These are phyloP conservation scores for Poecilia velifera DNA, from an alignment of 2,797 vertebrate genomes.

Conservation along the genomic window DNA sequence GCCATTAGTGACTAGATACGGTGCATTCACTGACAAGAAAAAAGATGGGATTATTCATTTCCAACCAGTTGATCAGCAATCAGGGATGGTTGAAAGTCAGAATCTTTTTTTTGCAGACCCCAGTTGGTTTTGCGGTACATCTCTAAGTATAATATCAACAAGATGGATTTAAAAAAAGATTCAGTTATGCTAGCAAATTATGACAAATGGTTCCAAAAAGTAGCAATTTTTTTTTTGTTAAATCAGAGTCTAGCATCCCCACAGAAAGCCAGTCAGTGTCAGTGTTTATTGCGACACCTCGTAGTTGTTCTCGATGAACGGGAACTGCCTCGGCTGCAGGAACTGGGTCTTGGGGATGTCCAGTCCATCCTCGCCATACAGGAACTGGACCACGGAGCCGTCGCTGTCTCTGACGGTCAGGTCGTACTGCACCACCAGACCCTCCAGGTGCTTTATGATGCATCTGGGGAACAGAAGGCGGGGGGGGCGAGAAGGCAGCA, in stretches of 20 bases:
- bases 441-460: conserved; percentile 96
- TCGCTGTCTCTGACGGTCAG: conserved; percentile 96
- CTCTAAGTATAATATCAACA: neutral
- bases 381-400: conserved; percentile 95
- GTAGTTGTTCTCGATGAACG: conserved; percentile 93
- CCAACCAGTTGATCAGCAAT: neutral
- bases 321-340: conserved; percentile 89
- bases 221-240: neutral
- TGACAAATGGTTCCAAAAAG: neutral
- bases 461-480: conserved; percentile 78
- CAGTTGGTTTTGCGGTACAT: neutral
- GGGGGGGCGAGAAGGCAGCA: neutral
- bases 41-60: neutral
- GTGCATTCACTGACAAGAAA: neutral
- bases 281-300: conserved; percentile 80
- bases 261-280: neutral
- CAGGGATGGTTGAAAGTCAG: neutral
- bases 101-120: neutral
- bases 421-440: conserved; percentile 95
- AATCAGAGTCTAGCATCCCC: neutral
- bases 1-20: neutral
- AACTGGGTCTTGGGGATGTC: conserved; percentile 96
- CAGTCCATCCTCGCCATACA: conserved; percentile 96
- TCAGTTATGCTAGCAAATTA: neutral
- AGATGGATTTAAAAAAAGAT: neutral